These are phyloP conservation scores for Drosophila albomicans DNA, from an alignment of 1,140 invertebrate species.

Conservation along the genomic window DNA sequence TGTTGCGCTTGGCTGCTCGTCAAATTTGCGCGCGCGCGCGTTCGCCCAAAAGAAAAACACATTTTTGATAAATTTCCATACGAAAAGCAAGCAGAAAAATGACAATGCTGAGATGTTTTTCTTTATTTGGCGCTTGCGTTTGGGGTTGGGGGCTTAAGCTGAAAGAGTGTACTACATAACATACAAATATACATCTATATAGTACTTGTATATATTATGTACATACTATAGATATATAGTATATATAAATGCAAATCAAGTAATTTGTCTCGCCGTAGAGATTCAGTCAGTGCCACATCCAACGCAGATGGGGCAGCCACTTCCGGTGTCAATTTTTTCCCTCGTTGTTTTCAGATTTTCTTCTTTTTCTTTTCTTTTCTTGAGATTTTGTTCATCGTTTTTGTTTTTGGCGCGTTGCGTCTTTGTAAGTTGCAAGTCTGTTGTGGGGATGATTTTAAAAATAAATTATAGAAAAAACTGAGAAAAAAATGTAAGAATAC, in stretches of 20 bases:
- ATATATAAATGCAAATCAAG: constrained; percentile 75
- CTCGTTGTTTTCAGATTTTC: constrained; percentile 37
- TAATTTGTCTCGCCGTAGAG: constrained; percentile 72
- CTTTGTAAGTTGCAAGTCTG: constrained; percentile 49
- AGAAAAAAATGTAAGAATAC: constrained; percentile 37
- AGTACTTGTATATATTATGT: constrained; percentile 16
- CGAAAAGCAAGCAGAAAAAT: constrained; percentile 70
- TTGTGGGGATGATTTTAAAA: constrained; percentile 75
- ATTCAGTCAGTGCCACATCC: constrained; percentile 43
- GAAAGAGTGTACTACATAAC: constrained; percentile 34
- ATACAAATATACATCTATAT: no score
- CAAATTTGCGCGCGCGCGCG: constrained; percentile 64
- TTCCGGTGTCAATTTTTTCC: constrained; percentile 75
- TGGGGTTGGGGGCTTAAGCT: constrained; percentile 15
- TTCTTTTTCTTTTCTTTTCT: constrained; percentile 11
- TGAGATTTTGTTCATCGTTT: not conserved
- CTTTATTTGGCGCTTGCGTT: constrained; percentile 39
- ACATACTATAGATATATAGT: constrained; percentile 26
- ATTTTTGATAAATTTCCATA: constrained; percentile 75
- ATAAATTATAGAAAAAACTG: constrained; percentile 65
- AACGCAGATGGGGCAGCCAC: constrained; percentile 74
- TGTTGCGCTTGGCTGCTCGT: constrained; percentile 71
- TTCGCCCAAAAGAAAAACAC: constrained; percentile 27
- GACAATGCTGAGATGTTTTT: constrained; percentile 77
- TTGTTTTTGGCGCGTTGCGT: constrained; percentile 17